Percentiles rank a stretch among this genome's conserved stretches.
phyloP scores from a whole-genome alignment of 2,888 invertebrate species.

The Parnassius apollo region DNA sequence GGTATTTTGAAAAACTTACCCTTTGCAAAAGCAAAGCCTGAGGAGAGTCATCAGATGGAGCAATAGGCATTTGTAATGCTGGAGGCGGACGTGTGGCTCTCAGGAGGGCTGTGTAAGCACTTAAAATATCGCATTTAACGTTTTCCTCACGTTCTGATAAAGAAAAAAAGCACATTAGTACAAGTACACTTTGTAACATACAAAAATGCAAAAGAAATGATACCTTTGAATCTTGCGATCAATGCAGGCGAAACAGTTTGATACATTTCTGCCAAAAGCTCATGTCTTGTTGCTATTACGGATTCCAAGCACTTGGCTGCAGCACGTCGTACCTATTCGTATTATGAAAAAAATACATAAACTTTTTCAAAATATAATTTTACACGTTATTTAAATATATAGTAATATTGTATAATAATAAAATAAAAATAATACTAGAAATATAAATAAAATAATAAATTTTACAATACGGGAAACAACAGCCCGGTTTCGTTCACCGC shows the following conservation, averaged over 20 bases:
- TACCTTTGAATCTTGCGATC: constrained; percentile 95
- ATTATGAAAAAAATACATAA: no score
- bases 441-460: no score
- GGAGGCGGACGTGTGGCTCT: constrained; percentile 92
- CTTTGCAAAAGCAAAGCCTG: constrained; percentile 82
- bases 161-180: constrained; percentile 1
- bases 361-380: no score
- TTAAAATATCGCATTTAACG: constrained; percentile 98
- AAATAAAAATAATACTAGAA: no score
- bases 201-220: no score
- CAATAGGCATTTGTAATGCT: constrained; percentile 83
- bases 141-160: constrained; percentile 96
- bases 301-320: constrained; percentile 99
- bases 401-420: neutral
- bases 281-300: constrained; percentile 94
- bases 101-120: constrained; percentile 96
- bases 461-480: no score
- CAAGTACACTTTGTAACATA: neutral
- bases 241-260: constrained; percentile 93
- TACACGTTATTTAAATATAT: neutral
- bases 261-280: constrained; percentile 94
- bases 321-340: constrained; percentile 86
- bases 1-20: constrained; percentile 42
- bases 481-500: no score
- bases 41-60: constrained; percentile 86